These are phyloP conservation scores for Platycercus adscitus DNA, from an alignment of 2,113 vertebrate species.

Conservation along the genomic window DNA sequence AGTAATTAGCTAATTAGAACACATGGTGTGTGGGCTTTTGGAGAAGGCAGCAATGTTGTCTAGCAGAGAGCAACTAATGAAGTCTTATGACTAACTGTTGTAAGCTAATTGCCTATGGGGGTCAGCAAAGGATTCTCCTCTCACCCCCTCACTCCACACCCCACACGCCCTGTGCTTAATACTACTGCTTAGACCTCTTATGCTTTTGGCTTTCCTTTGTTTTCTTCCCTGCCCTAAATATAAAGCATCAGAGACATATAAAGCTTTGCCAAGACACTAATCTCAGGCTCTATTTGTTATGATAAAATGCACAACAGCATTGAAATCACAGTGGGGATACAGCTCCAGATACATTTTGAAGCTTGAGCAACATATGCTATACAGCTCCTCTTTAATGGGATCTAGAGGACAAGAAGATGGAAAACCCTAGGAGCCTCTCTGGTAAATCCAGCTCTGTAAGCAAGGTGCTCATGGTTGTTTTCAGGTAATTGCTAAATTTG, in stretches of 20 bases:
- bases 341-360: neutral
- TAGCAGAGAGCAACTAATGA: constrained; percentile 3
- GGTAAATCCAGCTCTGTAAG: neutral
- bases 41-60: neutral
- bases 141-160: neutral
- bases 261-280: neutral
- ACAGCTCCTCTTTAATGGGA: constrained; percentile 19
- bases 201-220: neutral
- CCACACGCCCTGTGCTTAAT: neutral
- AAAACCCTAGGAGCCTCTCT: neutral
- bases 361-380: neutral
- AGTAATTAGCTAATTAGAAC: constrained; percentile 55
- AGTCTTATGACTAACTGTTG: neutral
- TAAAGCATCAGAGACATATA: neutral
- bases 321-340: neutral
- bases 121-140: constrained; percentile 14
- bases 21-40: constrained; percentile 52
- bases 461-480: neutral
- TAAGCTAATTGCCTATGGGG: neutral
- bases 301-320: neutral
- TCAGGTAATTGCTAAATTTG: neutral
- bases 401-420: neutral
- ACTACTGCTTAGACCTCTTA: neutral
- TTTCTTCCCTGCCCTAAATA: neutral
- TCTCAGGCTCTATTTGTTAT: neutral